Evolutionary conservation across 2,888 invertebrate species (phyloP), one percentile per base, ranked within the genome.

Genomic region (Zele albiditarsus): DNA sequence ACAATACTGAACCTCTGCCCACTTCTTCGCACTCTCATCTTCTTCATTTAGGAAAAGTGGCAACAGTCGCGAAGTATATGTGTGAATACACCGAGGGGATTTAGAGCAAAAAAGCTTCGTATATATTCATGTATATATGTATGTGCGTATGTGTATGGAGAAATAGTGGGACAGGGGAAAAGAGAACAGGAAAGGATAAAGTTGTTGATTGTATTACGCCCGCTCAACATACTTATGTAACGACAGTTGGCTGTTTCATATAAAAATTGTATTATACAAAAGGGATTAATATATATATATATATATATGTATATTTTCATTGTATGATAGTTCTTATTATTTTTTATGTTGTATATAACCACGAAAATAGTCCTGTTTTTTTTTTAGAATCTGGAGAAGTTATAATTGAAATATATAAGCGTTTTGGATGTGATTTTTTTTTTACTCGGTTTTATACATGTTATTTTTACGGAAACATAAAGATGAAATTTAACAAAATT

Each of bases 161-260:
- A 8, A 38, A 38, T 8, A 38, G 38, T 38, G 38, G 38, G 10
- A 33, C 46, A n/a, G 14, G 16, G n/a, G 6, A n/a, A n/a, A 46
- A 46, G 16, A 16, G 46, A n/a, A 46, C n/a, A 74, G 75, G 75
- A 78, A 79, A 79, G 78, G 76, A 78, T 78, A 73, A 79, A 78
- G 76, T 79, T 79, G 75, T 79, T 76, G 77, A 38, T 77, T 71
- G 74, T 79, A 78, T n/a, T 58, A 78, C 73, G 78, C 66, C 63
- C 58, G 73, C 65, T 70, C 76, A 46, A 2, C 4, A 14, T 46
- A 46, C n/a, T 46, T 1, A n/a, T 46, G n/a, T 66, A 67, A 67
- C 62, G 77, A 77, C 46, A 46, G 46, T 46, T 46, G 38, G 38
- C 38, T 46, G n/a, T 46, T 46, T 46, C 12, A 12, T 38, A 38